Conservation (phyloP, 2,113 vertebrate genomes). For the Epinephelus lanceolatus region DNA sequence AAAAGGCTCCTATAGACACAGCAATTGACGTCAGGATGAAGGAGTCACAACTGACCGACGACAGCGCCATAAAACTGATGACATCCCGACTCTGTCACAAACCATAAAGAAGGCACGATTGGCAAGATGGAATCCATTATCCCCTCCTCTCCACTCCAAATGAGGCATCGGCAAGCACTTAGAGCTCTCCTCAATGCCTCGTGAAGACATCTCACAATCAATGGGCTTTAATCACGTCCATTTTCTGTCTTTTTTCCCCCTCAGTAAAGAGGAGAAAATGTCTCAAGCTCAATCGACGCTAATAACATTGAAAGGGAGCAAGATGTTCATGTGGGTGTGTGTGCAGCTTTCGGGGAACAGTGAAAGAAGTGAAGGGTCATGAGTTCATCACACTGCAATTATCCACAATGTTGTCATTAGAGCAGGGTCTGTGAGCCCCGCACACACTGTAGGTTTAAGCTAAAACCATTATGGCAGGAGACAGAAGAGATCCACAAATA, state of each 20-base stretch:
- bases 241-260: conserved; percentile 36
- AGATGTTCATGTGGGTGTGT: conserved; percentile 16
- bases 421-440: neutral
- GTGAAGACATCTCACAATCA: conserved; percentile 72
- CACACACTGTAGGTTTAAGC: neutral
- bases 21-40: conserved; percentile 8
- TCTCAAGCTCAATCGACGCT: conserved; percentile 52
- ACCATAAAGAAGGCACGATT: conserved; percentile 68
- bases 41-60: conserved; percentile 33
- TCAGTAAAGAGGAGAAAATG: conserved; percentile 58
- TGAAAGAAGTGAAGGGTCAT: conserved; percentile 28
- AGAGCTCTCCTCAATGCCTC: conserved; percentile 49
- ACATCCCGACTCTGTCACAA: conserved; percentile 68
- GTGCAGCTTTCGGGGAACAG: conserved; percentile 26
- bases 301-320: conserved; percentile 35
- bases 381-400: conserved; percentile 42
- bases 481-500: neutral
- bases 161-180: conserved; percentile 54
- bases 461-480: neutral
- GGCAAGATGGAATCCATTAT: conserved; percentile 74
- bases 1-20: conserved; percentile 20
- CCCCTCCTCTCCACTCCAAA: conserved; percentile 62
- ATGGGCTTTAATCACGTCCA: conserved; percentile 72
- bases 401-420: conserved; percentile 2
- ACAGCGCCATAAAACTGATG: conserved; percentile 58